Evolutionary conservation across 2,797 vertebrate species (phyloP).

Genomic region (Anguilla obscura): DNA sequence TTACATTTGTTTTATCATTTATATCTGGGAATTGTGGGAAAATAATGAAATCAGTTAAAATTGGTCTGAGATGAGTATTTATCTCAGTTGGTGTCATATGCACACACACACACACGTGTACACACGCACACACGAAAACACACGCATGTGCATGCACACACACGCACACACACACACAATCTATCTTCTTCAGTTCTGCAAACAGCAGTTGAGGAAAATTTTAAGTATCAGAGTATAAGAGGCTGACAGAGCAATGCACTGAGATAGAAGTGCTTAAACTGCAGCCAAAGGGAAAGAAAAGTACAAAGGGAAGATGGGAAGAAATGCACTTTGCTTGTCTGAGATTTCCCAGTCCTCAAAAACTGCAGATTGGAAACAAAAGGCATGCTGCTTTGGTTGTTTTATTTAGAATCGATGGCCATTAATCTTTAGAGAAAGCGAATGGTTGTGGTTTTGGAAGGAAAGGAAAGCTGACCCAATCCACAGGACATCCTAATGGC

Average conservation of each 20-base stretch:
- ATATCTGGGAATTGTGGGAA: neutral
- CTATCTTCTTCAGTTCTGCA: neutral
- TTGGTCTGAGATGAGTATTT: neutral
- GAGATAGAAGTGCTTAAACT: slow-evolving; percentile 21
- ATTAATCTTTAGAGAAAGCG: slow-evolving; percentile 74
- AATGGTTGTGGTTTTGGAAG: slow-evolving; percentile 67
- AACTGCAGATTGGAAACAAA: slow-evolving; percentile 42
- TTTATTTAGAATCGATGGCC: slow-evolving; percentile 69
- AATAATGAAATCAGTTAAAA: neutral
- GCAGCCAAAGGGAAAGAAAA: slow-evolving; percentile 14
- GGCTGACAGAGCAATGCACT: neutral
- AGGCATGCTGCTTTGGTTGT: slow-evolving; percentile 58
- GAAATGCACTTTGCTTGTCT: slow-evolving; percentile 53
- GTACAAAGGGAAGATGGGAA: neutral
- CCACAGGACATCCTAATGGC: slow-evolving; percentile 58
- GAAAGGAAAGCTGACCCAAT: slow-evolving; percentile 71
- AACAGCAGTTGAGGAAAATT: neutral
- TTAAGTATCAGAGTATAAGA: neutral
- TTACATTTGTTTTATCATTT: neutral
- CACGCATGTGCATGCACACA: neutral
- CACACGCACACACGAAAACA: neutral
- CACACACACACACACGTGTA: neutral
- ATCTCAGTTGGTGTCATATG: neutral
- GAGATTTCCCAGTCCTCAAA: slow-evolving; percentile 50
- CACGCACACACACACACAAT: neutral